phyloP scores from a whole-genome alignment of 2,113 vertebrate genomes.

The Acrocephalus kingi region DNA sequence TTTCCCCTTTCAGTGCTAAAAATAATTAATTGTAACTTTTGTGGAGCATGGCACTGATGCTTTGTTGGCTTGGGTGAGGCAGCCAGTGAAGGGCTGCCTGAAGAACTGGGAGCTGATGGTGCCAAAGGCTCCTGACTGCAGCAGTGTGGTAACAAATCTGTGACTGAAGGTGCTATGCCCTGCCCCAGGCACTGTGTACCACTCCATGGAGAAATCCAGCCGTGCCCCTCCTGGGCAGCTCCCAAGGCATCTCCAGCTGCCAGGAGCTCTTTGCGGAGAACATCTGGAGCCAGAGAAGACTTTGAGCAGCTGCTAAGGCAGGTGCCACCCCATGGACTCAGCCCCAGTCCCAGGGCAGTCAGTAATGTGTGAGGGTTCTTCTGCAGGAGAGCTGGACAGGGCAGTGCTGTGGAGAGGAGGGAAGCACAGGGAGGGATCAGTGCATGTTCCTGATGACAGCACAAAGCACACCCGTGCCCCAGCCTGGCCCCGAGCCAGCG shows the following conservation, averaged over 20 bases:
- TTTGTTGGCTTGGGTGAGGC: background rate
- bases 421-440: background rate
- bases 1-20: background rate
- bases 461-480: background rate
- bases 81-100: background rate
- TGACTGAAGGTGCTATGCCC: background rate
- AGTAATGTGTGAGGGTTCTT: fast-evolving
- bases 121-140: background rate
- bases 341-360: background rate
- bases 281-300: background rate
- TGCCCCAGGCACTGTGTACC: background rate
- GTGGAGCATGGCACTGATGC: background rate
- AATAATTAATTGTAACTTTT: background rate
- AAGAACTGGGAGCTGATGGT: background rate
- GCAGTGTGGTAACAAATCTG: background rate
- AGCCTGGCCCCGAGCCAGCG: fast-evolving
- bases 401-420: background rate
- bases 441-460: background rate
- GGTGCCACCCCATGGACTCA: background rate
- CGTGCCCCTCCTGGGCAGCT: background rate
- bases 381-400: background rate
- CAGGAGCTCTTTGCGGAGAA: background rate
- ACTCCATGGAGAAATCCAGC: background rate
- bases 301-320: background rate
- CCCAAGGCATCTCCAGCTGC: background rate